Evolutionary conservation across 92 coral and sea anemone genomes (phyloP), one percentile per base, ranked within the genome.

Genomic region (Umimayanthus chanpuru): DNA sequence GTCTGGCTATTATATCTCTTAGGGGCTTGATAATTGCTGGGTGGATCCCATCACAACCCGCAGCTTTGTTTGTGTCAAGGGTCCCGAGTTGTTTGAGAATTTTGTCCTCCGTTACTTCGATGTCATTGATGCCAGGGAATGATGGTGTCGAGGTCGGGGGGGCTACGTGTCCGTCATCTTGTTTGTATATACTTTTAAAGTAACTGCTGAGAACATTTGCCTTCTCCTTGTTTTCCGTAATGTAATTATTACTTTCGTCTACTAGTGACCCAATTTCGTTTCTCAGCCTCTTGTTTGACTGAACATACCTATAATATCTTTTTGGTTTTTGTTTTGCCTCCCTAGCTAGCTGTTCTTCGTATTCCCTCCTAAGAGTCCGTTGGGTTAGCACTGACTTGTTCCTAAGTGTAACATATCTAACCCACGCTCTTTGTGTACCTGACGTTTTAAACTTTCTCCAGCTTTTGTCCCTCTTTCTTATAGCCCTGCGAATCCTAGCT

Each of bases 251-350:
- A 4, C 38, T n/a, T 23, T 71, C 76, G 14, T 71, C 76, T 29
- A 71, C 10, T 2, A 71, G 76, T 23, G 76, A 2, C 76, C 76
- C 76, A 21, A 71, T 12, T 71, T 71, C 76, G 38, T 21, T 5
- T 71, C 76, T 5, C 76, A 71, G 76, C 14, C 76, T 71, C 76
- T 71, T 71, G 14, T 71, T 71, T 29, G 76, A 71, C 38, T 71
- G 76, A 2, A 71, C 76, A 71, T 71, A 71, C 32, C 76, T 71
- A 12, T 71, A 71, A 12, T 71, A 71, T 2, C 32, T 71, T 12
- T 71, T 21, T 2, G 76, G 76, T 29, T 71, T 71, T 2, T n/a
- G 4, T 29, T 71, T 71, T 2, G 76, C 76, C 32, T 71, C 76
- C 76, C 32, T 21, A 71, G 76, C 76, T 12, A 71, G 32, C 38